Base-by-base conservation (phyloP, 2,888 invertebrate species). In the Dryocosmus kuriphilus region DNA sequence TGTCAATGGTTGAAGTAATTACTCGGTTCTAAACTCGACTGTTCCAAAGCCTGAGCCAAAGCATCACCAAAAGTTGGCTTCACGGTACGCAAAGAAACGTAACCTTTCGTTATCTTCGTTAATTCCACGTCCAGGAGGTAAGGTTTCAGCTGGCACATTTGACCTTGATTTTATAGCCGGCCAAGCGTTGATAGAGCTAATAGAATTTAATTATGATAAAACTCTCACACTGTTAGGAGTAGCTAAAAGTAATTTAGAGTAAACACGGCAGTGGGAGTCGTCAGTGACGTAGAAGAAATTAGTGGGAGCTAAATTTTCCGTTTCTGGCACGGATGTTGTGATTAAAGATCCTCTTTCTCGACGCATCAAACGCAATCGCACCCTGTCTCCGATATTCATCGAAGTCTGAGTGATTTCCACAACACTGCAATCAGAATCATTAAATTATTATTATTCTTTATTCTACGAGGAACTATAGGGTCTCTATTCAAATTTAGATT, bases 341-440 rank as follows among this genome's bases (percentile, higher is more conserved):
- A 94, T 90, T 19, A 94, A 89, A 90, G 94, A 89, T 16, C 95
- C 95, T 78, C 95, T 94, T 82, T 95, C 94, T n/a, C 97, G 95
- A 83, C 95, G 95, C 95, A 99, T 98, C 85, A 99, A 92, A 82
- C 95, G 95, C 93, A 99, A 95, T 76, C 94, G 94, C 30, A 97
- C 94, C 30, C 92, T 92, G 82, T 96, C 95, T n/a, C 95, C 95
- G 63, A 94, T 93, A 80, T 92, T 92, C 79, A 93, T 92, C 7
- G 93, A 91, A 74, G 91, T 90, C 83, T 93, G 93, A 51, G 93
- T 92, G 74, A 94, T 91, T 75, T 93, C 92, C 16, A 93, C 92
- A 51, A 95, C 95, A 92, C 96, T 95, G 87, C 38, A 92, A 63
- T 19, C 75, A 73, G 11, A 75, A 61, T 62, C 38, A 67, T 35